Percentiles rank a stretch among this genome's conserved stretches.
phyloP scores from a whole-genome alignment of 2,113 vertebrate species.

The Engystomops pustulosus region DNA sequence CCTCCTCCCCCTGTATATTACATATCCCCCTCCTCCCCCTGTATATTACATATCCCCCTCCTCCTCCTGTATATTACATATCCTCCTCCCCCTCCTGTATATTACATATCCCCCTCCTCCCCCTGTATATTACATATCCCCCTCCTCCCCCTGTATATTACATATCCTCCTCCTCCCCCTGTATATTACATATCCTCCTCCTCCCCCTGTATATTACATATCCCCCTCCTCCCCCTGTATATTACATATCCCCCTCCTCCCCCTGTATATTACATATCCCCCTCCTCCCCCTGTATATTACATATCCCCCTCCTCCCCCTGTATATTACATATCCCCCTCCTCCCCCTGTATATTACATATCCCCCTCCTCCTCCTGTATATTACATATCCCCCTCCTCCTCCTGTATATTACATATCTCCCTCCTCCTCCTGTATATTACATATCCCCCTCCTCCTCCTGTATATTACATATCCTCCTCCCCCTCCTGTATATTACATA shows the following conservation, averaged over 20 bases:
- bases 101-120: neutral
- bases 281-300: neutral
- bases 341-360: neutral
- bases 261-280: neutral
- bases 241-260: neutral
- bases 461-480: neutral
- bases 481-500: neutral
- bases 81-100: neutral
- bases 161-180: neutral
- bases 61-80: neutral
- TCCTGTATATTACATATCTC: neutral
- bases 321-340: neutral
- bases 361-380: neutral
- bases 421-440: neutral
- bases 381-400: no score
- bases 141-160: no score
- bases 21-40: neutral
- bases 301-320: no score
- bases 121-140: no score
- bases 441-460: neutral
- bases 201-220: conserved; percentile 3
- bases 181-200: neutral
- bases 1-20: neutral
- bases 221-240: no score
- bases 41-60: no score